Evolutionary conservation across 2,113 vertebrate genomes (phyloP).

Genomic region (Pedionomus torquatus): DNA sequence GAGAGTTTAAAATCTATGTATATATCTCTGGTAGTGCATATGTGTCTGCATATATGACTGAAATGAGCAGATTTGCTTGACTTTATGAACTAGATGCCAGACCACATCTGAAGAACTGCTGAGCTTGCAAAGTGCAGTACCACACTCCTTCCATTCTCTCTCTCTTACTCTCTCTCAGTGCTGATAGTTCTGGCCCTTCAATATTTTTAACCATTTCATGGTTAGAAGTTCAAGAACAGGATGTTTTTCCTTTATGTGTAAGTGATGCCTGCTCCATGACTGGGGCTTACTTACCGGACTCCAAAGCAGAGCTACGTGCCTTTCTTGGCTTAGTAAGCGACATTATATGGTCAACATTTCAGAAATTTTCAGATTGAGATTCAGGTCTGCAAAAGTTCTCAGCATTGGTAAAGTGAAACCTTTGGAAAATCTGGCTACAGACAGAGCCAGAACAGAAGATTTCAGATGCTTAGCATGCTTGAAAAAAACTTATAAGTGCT

Average conservation of each 20-base stretch:
- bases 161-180: not conserved
- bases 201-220: conserved; percentile 46
- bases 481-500: not conserved
- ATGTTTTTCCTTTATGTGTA: not conserved
- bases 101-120: conserved; percentile 89
- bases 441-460: not conserved
- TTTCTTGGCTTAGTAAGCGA: not conserved
- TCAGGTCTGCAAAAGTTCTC: not conserved
- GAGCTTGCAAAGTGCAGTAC: conserved; percentile 77
- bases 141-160: conserved; percentile 48
- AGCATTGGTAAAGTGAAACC: not conserved
- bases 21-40: conserved; percentile 16
- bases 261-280: not conserved
- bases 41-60: conserved; percentile 5
- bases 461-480: not conserved
- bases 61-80: conserved; percentile 82
- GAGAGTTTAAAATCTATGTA: not conserved
- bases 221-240: not conserved
- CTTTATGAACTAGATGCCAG: conserved; percentile 89
- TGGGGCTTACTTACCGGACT: not conserved
- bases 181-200: conserved; percentile 6
- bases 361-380: not conserved
- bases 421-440: not conserved
- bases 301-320: not conserved
- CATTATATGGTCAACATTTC: not conserved